Conservation (phyloP, 2,113 vertebrate genomes). For the Rhynchopsitta pachyrhyncha region DNA sequence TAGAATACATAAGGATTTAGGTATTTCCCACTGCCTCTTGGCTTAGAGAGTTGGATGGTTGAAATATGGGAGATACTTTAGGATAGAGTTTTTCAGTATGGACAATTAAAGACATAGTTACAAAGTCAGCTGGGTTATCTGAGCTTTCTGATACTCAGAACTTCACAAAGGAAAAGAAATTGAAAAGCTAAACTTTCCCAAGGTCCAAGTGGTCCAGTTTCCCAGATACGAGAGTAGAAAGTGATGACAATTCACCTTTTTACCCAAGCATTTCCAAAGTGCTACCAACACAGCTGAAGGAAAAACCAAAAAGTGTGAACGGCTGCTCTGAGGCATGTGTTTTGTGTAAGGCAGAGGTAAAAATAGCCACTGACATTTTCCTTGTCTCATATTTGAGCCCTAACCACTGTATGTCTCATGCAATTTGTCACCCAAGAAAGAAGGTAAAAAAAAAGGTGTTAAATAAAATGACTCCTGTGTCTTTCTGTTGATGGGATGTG, state of each 20-base stretch:
- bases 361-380: slow-evolving; percentile 43
- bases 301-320: background rate
- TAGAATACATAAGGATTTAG: background rate
- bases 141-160: background rate
- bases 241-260: background rate
- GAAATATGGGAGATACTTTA: background rate
- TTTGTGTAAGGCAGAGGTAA: background rate
- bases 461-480: background rate
- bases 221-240: background rate
- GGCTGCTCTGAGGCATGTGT: background rate
- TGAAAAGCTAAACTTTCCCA: background rate
- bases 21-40: background rate
- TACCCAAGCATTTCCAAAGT: background rate
- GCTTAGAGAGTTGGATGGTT: background rate
- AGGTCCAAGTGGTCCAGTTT: background rate
- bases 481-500: background rate
- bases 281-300: background rate
- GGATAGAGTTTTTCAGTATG: background rate
- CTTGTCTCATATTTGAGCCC: background rate
- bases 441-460: background rate
- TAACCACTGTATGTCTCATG: background rate
- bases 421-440: background rate
- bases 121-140: background rate
- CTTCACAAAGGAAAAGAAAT: background rate
- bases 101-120: background rate